Evolutionary conservation across 1,140 invertebrate species (phyloP).

Genomic region (Bombus confusus): DNA sequence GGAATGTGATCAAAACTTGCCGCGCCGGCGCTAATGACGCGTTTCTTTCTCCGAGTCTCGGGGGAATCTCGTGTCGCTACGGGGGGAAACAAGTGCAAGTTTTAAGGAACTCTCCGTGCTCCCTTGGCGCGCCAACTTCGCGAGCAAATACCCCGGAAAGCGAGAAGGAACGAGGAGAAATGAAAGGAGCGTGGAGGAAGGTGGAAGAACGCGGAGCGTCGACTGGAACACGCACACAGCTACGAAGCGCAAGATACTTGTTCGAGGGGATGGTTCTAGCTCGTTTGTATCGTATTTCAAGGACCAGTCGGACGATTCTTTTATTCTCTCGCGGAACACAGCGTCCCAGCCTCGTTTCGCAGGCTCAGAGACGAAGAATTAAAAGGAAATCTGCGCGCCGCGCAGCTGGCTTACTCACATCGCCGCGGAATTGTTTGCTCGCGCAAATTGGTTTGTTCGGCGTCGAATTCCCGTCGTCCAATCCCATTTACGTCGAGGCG

Average conservation of each 20-base stretch:
- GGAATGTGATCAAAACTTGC: conserved; percentile 36
- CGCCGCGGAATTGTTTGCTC: conserved; percentile 70
- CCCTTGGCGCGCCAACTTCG: not conserved
- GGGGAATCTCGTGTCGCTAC: conserved; percentile 17
- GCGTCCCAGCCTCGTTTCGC: not conserved
- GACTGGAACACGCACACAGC: conserved; percentile 22
- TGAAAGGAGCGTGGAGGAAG: not conserved
- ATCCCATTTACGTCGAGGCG: conserved; percentile 68
- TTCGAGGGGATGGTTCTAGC: no score
- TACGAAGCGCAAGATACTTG: not conserved
- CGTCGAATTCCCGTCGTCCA: conserved; percentile 72
- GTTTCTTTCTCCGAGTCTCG: conserved; percentile 19
- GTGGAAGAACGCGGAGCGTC: not conserved
- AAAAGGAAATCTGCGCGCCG: conserved; percentile 33
- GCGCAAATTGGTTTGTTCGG: conserved; percentile 71
- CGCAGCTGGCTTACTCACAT: conserved; percentile 54
- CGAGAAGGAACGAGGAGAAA: not conserved
- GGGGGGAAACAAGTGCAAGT: conserved; percentile 16
- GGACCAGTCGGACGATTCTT: not conserved
- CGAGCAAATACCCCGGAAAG: not conserved
- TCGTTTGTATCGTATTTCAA: not conserved
- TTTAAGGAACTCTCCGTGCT: conserved; percentile 21
- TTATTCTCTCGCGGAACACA: conserved; percentile 7
- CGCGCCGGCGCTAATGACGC: conserved; percentile 23
- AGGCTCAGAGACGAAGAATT: conserved; percentile 35